Evolutionary conservation across 2,113 vertebrate genomes (phyloP).

Genomic region (Takifugu bimaculatus): DNA sequence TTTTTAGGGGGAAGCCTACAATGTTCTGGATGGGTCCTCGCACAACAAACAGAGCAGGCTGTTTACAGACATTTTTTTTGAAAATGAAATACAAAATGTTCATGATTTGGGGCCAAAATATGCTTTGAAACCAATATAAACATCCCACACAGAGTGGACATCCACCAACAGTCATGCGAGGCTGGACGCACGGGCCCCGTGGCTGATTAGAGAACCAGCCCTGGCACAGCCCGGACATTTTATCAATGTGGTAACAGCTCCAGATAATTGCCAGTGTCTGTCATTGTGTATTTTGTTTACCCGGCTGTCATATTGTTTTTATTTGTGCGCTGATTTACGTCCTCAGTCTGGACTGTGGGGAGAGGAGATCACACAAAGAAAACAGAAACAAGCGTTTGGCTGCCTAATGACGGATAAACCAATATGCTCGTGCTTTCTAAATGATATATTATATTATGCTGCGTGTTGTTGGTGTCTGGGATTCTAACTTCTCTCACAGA

Average conservation of each 20-base stretch:
- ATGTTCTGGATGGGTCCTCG: constrained; percentile 28
- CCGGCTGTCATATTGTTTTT: constrained; percentile 45
- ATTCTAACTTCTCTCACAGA: constrained; percentile 24
- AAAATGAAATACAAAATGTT: constrained; percentile 33
- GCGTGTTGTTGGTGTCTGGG: not conserved
- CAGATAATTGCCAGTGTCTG: constrained; percentile 27
- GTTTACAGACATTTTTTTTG: constrained; percentile 24
- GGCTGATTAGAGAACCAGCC: constrained; percentile 54
- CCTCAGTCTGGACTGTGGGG: constrained; percentile 10
- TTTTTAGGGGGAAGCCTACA: constrained; percentile 31
- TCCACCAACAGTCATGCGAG: constrained; percentile 21
- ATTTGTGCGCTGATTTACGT: constrained; percentile 40
- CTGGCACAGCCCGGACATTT: constrained; percentile 48
- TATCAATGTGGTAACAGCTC: constrained; percentile 48
- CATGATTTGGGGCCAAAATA: constrained; percentile 24
- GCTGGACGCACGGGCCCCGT: constrained; percentile 21
- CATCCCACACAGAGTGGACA: constrained; percentile 29
- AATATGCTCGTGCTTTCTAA: constrained; percentile 18
- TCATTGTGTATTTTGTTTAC: constrained; percentile 39
- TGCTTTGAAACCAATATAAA: constrained; percentile 29
- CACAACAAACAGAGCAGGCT: constrained; percentile 38
- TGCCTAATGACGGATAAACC: no score
- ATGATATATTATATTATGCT: constrained; percentile 5
- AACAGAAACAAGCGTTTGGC: constrained; percentile 25
- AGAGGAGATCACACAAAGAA: constrained; percentile 20